Evolutionary conservation across 2,113 vertebrate genomes (phyloP).

Genomic region (Hepsetus odoe): DNA sequence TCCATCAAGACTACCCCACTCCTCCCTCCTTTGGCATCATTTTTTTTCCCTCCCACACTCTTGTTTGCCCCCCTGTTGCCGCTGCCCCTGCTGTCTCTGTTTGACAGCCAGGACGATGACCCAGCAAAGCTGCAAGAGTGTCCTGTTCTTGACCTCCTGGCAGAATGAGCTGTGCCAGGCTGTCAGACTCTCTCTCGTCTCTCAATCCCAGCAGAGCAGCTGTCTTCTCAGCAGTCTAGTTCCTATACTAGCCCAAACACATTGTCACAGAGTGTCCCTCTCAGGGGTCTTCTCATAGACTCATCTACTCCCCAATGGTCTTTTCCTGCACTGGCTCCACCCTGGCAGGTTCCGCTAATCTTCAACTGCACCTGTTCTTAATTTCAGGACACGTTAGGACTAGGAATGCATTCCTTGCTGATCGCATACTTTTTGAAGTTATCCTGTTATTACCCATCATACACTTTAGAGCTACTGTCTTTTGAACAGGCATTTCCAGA

Average conservation of each 20-base stretch:
- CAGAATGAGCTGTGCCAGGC: conserved; percentile 13
- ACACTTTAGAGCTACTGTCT: too few relatives aligned
- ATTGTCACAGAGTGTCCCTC: background rate
- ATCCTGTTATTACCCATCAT: too few relatives aligned
- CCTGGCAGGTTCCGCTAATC: background rate
- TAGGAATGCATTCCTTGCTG: background rate
- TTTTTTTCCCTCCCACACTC: background rate
- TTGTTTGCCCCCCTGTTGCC: conserved; percentile 12
- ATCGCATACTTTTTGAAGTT: background rate
- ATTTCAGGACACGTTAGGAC: background rate
- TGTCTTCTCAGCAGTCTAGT: conserved; percentile 5
- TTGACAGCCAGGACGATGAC: conserved; percentile 28
- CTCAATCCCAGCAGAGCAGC: conserved; percentile 20
- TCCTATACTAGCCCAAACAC: background rate
- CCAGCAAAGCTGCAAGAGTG: conserved; percentile 9
- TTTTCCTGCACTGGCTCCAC: background rate
- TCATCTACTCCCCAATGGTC: background rate
- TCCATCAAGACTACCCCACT: background rate
- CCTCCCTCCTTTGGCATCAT: background rate
- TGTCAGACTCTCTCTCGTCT: background rate
- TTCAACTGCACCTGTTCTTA: background rate
- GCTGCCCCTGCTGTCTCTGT: conserved; percentile 7
- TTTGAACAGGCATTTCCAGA: too few relatives aligned
- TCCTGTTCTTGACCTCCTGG: conserved; percentile 26
- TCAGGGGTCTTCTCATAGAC: background rate